Conservation (phyloP, 2,888 invertebrate genomes). For the Aspidapion aeneum region DNA sequence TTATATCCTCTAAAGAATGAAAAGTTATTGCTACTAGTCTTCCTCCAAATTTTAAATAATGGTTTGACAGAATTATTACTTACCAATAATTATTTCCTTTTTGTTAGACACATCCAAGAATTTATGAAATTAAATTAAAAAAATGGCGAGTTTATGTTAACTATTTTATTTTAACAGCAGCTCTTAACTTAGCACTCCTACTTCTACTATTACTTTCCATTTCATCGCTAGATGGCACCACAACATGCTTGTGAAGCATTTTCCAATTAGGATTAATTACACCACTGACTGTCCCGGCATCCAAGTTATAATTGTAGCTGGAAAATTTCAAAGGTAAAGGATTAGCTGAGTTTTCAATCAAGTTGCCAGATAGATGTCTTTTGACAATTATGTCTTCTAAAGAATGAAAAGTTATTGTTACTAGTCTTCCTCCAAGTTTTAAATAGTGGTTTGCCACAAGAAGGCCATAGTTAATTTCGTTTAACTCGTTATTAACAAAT, state of each 20-base stretch:
- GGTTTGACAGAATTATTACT: no score
- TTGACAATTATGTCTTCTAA: slow-evolving; percentile 93
- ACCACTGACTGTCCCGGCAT: slow-evolving; percentile 57
- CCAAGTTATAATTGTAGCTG: slow-evolving; percentile 58
- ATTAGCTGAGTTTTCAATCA: slow-evolving; percentile 68
- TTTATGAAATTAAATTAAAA: no score
- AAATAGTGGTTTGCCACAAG: slow-evolving; percentile 72
- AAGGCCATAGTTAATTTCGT: slow-evolving; percentile 89
- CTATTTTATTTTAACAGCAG: slow-evolving; percentile 70
- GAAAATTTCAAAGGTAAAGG: slow-evolving; percentile 68
- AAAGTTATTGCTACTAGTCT: no score
- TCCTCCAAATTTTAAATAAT: no score
- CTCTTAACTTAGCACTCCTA: slow-evolving; percentile 85
- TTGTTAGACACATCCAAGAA: no score
- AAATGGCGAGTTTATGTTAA: no score
- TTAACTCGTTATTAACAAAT: slow-evolving; percentile 94
- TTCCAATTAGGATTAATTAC: slow-evolving; percentile 70
- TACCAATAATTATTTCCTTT: no score
- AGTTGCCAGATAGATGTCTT: slow-evolving; percentile 77
- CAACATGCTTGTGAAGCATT: slow-evolving; percentile 75
- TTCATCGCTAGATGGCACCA: slow-evolving; percentile 71
- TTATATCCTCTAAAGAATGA: no score
- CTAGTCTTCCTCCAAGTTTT: slow-evolving; percentile 72
- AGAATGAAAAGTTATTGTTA: slow-evolving; percentile 88
- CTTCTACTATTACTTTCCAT: slow-evolving; percentile 76